phyloP scores from a whole-genome alignment of 1,140 invertebrate genomes.

The Pseudomyrmex dendroicus region DNA sequence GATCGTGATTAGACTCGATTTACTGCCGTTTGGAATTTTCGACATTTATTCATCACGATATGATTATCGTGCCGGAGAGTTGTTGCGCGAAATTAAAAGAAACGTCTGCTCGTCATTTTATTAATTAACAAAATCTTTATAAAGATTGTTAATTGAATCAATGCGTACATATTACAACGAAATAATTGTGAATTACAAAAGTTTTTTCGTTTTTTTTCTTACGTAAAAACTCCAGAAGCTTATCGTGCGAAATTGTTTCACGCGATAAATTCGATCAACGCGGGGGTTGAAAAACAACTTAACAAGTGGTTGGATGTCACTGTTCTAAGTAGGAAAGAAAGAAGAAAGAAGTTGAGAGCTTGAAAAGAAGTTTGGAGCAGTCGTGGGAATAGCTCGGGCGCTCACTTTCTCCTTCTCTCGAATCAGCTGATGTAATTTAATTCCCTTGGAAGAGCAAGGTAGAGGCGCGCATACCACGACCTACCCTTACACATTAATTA shows the following conservation, averaged over 20 bases:
- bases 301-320: constrained; percentile 68
- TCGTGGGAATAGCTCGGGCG: constrained; percentile 66
- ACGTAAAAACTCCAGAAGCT: not conserved
- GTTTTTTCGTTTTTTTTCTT: not conserved
- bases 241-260: not conserved
- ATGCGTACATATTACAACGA: no score
- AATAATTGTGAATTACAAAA: no score
- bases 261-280: not conserved
- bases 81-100: not conserved
- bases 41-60: not conserved
- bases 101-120: no score
- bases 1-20: constrained; percentile 66
- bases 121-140: no score
- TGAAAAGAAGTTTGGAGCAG: constrained; percentile 63
- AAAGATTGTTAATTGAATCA: no score
- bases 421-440: constrained; percentile 82
- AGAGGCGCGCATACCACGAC: constrained; percentile 77
- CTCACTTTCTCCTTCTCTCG: constrained; percentile 64
- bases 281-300: constrained; percentile 42
- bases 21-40: not conserved
- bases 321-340: constrained; percentile 54
- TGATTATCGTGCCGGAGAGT: not conserved
- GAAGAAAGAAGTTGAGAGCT: constrained; percentile 32
- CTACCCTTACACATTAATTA: constrained; percentile 85
- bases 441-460: constrained; percentile 75